Evolutionary conservation across 1,140 invertebrate genomes (phyloP), one percentile per base, ranked within the genome.

Genomic region (Cardiocondyla obscurior): DNA sequence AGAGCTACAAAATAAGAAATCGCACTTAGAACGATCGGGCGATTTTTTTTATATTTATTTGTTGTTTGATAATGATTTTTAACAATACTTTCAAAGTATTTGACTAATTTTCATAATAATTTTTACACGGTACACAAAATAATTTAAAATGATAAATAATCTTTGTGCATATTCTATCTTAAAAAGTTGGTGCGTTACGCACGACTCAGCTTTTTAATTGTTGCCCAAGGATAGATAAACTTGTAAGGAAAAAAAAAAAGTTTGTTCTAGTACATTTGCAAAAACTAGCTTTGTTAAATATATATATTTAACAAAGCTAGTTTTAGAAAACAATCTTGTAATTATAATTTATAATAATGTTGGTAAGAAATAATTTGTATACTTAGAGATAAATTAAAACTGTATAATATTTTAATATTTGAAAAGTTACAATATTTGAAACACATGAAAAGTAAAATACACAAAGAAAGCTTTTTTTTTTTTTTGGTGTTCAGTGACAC

Each of bases 91-190:
- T 79, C 22, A 67, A 65, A 53, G 53, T 64, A 49, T 65, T 3
- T 12, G 49, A 79, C 62, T 69, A 77, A 22, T 69, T 55, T 7
- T 25, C 39, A 42, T n/a, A 49, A 67, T 33, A 22, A 51, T 30
- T 65, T 28, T 16, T 12, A 39, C 4, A 39, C 22, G 2, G 53
- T 30, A 8, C 16, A 51, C 42, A 53, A 65, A 79, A 10, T 57
- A 12, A 79, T 51, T 51, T 53, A 10, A 79, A 79, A 42, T 64
- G 5, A 73, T 46, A 46, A n/a, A 46, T 49, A 53, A 69, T 42
- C 5, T 67, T 53, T 53, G 0, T n/a, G n/a, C n/a, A n/a, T n/a
- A n/a, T n/a, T n/a, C n/a, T n/a, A n/a, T n/a, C n/a, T n/a, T n/a
- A n/a, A n/a, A n/a, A n/a, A n/a, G n/a, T n/a, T n/a, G n/a, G n/a